Percentiles rank a stretch among this genome's conserved stretches.
Conservation (phyloP, 2,113 vertebrate species). For the Apaloderma vittatum region DNA sequence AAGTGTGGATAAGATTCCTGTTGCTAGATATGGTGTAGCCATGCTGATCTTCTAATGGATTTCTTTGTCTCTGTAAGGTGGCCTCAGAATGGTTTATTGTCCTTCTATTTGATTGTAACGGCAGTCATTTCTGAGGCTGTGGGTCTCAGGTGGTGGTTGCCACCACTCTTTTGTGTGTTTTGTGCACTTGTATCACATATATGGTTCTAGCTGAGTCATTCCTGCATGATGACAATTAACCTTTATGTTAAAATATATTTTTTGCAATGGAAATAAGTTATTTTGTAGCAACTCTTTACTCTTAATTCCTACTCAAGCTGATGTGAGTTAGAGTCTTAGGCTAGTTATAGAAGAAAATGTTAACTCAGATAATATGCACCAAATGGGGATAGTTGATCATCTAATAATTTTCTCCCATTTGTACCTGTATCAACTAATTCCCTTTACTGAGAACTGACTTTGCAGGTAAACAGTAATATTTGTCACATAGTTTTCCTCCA, state of each 20-base stretch:
- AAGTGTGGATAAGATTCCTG: neutral
- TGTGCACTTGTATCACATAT: fast-evolving
- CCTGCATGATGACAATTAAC: neutral
- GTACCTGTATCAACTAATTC: neutral
- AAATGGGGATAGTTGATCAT: neutral
- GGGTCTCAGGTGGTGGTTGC: neutral
- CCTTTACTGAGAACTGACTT: neutral
- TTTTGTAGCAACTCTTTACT: neutral
- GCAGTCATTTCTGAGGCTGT: too few species aligned
- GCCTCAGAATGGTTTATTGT: neutral
- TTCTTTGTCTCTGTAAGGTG: neutral
- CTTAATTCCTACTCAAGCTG: neutral
- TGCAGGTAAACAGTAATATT: neutral
- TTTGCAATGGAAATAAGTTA: neutral
- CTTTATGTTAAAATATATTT: neutral
- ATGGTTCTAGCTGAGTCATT: neutral
- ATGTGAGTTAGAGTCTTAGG: neutral
- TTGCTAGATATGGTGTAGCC: neutral
- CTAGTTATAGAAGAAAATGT: neutral
- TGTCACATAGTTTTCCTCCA: neutral
- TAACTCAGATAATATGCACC: neutral
- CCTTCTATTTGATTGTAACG: neutral
- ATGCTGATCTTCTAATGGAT: neutral
- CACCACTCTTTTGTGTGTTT: neutral
- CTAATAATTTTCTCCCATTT: neutral